A percentile compares a stretch with the other conserved stretches of the same genome.
These are phyloP conservation scores for Melanitta fusca DNA, from an alignment of 2,797 vertebrate species.

Conservation along the genomic window DNA sequence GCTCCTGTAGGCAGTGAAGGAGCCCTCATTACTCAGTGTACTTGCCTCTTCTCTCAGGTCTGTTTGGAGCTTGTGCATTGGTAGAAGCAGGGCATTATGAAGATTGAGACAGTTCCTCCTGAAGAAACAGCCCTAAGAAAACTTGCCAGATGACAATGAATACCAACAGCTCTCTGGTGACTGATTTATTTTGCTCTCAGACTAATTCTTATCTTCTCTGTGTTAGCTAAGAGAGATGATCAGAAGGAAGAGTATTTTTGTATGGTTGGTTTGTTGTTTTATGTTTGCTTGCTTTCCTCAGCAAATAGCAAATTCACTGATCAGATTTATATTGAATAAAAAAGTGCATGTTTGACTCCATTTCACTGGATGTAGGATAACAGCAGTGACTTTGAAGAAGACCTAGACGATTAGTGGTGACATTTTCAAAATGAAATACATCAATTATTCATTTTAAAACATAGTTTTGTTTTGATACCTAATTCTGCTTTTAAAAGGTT, in stretches of 20 bases:
- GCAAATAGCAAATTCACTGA: neutral
- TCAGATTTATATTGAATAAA: neutral
- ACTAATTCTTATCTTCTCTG: neutral
- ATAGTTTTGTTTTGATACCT: neutral
- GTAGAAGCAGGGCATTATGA: neutral
- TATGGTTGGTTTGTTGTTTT: neutral
- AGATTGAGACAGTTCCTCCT: neutral
- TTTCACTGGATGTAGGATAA: neutral
- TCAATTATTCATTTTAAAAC: neutral
- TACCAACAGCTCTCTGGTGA: neutral
- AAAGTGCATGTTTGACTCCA: neutral
- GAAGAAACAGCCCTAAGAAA: neutral
- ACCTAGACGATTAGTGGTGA: neutral
- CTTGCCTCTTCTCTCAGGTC: neutral
- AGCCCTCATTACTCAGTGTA: fast-evolving
- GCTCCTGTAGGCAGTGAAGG: neutral
- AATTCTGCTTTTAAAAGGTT: conserved; percentile 9
- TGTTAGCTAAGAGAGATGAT: neutral
- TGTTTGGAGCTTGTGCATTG: fast-evolving
- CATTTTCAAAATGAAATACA: conserved; percentile 26
- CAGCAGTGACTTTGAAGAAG: neutral
- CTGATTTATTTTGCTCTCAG: neutral
- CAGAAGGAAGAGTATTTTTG: neutral
- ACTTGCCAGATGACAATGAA: neutral
- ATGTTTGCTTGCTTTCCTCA: neutral